Evolutionary conservation across 2,797 vertebrate species (phyloP).

Genomic region (Acropternis orthonyx): DNA sequence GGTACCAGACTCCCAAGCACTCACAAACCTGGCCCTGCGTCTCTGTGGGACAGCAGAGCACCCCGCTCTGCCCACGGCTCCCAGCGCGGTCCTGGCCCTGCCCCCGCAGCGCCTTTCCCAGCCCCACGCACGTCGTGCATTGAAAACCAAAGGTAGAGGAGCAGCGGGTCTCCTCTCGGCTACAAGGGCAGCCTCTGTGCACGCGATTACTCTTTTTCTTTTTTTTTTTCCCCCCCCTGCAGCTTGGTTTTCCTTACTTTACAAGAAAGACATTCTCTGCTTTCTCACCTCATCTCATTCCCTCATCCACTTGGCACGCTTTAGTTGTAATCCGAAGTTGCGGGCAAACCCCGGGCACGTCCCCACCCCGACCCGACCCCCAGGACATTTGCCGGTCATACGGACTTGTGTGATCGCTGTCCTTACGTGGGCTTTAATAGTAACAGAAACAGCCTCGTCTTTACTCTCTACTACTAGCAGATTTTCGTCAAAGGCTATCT

Average conservation of each 20-base stretch:
- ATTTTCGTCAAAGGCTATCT: slow-evolving; percentile 43
- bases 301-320: neutral
- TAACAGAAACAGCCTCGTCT: neutral
- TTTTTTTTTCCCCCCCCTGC: accelerated
- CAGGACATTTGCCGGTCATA: neutral
- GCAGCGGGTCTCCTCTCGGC: neutral
- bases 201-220: neutral
- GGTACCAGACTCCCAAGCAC: neutral
- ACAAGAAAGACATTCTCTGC: neutral
- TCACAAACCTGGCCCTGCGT: neutral
- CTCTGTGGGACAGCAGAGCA: neutral
- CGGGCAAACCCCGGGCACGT: neutral
- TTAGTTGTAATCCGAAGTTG: neutral
- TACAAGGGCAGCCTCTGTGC: neutral
- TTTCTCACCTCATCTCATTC: slow-evolving; percentile 15
- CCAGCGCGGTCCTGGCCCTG: neutral
- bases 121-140: neutral
- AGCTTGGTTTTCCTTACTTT: neutral
- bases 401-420: neutral
- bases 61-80: neutral
- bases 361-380: neutral
- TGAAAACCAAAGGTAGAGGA: neutral
- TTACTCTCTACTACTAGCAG: neutral
- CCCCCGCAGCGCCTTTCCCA: neutral
- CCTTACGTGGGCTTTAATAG: neutral